Conservation (phyloP, 2,888 invertebrate genomes). For the Pharmacophagus antenor region DNA sequence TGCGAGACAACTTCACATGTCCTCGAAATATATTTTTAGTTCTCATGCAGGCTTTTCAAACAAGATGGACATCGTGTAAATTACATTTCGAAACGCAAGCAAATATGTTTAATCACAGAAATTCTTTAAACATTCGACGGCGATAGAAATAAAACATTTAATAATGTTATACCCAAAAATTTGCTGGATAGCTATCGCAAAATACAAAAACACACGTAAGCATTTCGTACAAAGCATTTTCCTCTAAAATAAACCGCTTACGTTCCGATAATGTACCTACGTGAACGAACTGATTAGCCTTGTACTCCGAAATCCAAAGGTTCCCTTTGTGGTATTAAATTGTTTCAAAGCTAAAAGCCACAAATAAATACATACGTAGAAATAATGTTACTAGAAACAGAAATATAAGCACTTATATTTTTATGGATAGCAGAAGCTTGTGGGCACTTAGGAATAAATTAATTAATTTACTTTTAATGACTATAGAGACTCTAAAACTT, state of each 20-base stretch:
- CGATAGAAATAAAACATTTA: too few relatives aligned
- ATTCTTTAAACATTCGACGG: too few relatives aligned
- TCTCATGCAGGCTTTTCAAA: not conserved
- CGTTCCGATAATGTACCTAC: slow-evolving; percentile 6
- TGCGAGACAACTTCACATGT: slow-evolving; percentile 12
- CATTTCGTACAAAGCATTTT: slow-evolving; percentile 6
- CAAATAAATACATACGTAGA: not conserved
- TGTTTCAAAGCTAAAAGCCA: slow-evolving; percentile 16
- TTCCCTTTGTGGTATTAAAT: slow-evolving; percentile 24
- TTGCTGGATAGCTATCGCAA: not conserved
- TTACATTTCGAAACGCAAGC: too few relatives aligned
- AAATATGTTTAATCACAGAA: too few relatives aligned
- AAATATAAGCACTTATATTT: too few relatives aligned
- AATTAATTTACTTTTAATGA: too few relatives aligned
- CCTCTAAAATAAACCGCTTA: slow-evolving; percentile 5
- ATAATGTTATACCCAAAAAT: not conserved
- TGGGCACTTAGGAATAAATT: too few relatives aligned
- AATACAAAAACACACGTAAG: not conserved
- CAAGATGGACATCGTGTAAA: not conserved
- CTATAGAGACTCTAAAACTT: too few relatives aligned
- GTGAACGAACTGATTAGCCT: slow-evolving; percentile 14
- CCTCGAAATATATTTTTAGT: slow-evolving; percentile 14
- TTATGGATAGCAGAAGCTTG: too few relatives aligned
- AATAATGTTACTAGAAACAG: too few relatives aligned
- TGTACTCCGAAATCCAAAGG: slow-evolving; percentile 23